Base-by-base conservation (phyloP, 1,140 invertebrate genomes). In the Microplitis demolitor region DNA sequence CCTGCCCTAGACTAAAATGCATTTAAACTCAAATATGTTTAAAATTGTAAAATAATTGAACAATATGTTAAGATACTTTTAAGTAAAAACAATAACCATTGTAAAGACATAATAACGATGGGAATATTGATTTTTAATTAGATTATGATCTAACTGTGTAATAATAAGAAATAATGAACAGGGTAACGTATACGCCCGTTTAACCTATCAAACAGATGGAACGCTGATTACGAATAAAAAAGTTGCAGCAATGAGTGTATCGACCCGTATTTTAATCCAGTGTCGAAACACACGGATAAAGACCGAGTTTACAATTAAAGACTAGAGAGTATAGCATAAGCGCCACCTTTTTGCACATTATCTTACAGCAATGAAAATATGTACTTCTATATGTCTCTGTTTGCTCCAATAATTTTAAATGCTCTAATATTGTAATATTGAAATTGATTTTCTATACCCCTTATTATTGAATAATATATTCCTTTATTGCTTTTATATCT, bases 191-290 rank as follows among this genome's bases (percentile, higher is more conserved):
- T 51, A 53, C 70, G 50, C 70, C 70, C 70, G 35, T 9, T 50
- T 72, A 61, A 72, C 70, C 70, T 72, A 72, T 72, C 62, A 33
- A 72, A 66, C 70, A 72, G 70, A 72, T 72, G 70, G 33, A 72
- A 72, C 70, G 58, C 61, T 58, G 70, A 72, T 72, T 72, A 72
- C 70, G 62, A 72, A 66, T 72, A 34, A 6, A 51, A 72, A 39
- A 53, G 61, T 71, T 66, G 70, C 63, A 39, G 70, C 63, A 72
- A 72, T 66, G 51, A 50, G 70, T 72, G 70, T 72, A 72, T 72
- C 54, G 70, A 66, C 70, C 64, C 63, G 70, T 72, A 72, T 72
- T 72, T 66, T 60, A 51, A 72, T 72, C 53, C 35, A 53, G 62
- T 72, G 70, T 66, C 35, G 70, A 66, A 72, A 72, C 63, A 72